These are phyloP conservation scores for Antheraea yamamai DNA, from an alignment of 2,888 invertebrate species.

Conservation along the genomic window DNA sequence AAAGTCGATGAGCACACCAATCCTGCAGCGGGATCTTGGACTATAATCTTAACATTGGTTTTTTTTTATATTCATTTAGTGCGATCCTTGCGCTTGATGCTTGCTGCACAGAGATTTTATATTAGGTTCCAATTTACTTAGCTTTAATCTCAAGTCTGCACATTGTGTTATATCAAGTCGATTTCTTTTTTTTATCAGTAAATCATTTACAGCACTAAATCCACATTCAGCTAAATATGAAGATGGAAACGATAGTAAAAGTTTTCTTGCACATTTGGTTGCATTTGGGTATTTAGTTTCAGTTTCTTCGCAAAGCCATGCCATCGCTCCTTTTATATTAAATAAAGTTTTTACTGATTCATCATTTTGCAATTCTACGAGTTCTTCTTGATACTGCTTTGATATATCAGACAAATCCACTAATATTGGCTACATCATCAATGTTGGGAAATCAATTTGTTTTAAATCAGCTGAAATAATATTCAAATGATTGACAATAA, in stretches of 20 bases:
- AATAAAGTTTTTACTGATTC: conserved; percentile 24
- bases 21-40: no score
- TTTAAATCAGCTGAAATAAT: background rate
- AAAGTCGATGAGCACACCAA: no score
- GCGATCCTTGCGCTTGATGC: conserved; percentile 5
- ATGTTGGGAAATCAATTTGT: conserved; percentile 20
- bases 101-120: conserved; percentile 5
- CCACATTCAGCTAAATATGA: conserved; percentile 25
- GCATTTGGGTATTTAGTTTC: no score
- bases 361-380: conserved; percentile 25
- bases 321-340: conserved; percentile 25
- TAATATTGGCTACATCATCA: conserved; percentile 19
- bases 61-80: conserved; percentile 15
- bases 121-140: background rate
- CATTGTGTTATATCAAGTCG: conserved; percentile 1
- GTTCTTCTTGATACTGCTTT: conserved; percentile 21
- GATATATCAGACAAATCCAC: conserved; percentile 20
- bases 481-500: conserved; percentile 18
- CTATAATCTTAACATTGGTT: no score
- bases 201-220: conserved; percentile 27
- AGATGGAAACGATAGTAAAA: no score
- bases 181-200: conserved; percentile 15
- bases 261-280: no score
- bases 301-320: conserved; percentile 14
- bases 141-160: background rate